These are phyloP conservation scores for Leucopsar rothschildi DNA, from an alignment of 2,113 vertebrate genomes.

Conservation along the genomic window DNA sequence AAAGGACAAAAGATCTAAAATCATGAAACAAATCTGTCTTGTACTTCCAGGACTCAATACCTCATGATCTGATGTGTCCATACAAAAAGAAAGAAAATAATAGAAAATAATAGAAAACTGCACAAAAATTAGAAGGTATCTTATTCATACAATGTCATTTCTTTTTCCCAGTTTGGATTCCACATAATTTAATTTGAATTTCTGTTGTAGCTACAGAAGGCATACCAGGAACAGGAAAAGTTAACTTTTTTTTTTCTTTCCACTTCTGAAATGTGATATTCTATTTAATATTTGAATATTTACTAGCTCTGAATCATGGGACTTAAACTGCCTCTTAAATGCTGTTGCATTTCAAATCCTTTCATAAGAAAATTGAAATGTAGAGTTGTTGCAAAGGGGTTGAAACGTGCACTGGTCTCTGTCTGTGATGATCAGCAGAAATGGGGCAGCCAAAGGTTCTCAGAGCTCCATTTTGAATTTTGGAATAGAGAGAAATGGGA, in stretches of 20 bases:
- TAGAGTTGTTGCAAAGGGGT: fast-evolving
- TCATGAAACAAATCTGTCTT: background rate
- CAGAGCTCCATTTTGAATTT: background rate
- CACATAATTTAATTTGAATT: background rate
- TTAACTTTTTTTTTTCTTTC: background rate
- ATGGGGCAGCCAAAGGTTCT: background rate
- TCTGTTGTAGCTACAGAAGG: background rate
- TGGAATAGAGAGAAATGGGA: background rate
- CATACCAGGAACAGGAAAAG: background rate
- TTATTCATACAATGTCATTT: background rate
- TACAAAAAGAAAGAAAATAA: background rate
- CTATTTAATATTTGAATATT: background rate
- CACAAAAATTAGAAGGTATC: background rate
- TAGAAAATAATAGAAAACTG: background rate
- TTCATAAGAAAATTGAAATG: background rate
- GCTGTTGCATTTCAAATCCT: background rate
- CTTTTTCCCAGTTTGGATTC: background rate
- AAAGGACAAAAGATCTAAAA: background rate
- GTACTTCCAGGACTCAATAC: background rate
- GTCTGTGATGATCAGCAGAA: background rate
- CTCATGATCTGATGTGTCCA: fast-evolving
- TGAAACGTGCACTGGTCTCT: background rate
- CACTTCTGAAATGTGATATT: background rate
- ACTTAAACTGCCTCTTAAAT: background rate
- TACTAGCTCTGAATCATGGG: background rate